Base-by-base conservation (phyloP, 2,113 vertebrate species). In the Protobothrops mucrosquamatus region DNA sequence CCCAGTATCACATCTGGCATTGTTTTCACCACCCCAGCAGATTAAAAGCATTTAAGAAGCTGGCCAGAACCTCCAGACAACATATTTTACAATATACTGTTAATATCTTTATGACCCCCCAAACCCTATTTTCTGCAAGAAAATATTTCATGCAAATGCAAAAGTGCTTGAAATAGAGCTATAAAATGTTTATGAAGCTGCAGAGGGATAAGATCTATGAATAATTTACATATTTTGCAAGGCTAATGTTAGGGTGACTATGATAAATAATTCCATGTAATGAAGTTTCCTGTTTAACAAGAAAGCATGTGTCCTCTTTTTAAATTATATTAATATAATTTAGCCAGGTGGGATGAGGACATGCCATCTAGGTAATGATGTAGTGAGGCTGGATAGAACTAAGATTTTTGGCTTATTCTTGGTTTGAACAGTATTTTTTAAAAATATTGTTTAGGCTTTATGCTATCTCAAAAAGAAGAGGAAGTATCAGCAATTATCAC, bases 1-100 rank as follows among this genome's bases (percentile, higher is more conserved):
- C 85, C 89, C 94, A 93, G 61, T 95, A 94, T 94, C 96, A 95
- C 95, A 96, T 96, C 97, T 97, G 97, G 95, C 92, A 89, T 93
- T 93, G 61, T 92, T 94, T 91, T 96, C 93, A 6, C 85, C 54
- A 92, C 59, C 90, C 96, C 93, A 95, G 2, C 87, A 69, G 22
- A 94, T 89, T 89, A 92, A 94, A 95, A 96, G 92, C 92, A 91
- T 89, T 90, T 91, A 92, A 95, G 94, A 69, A 85, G 89, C 93
- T 92, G 94, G n/a, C 88, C 95, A 94, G 92, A 91, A 89, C 51
- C 57, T 92, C 92, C 43, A 81, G 89, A 93, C 51, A 92, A 95
- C 92, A 94, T 0, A 0, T 91, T 93, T 87, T 89, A 93, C 51
- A 81, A 4, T 85, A 54, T 90, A 91, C 55, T 91, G 34, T 26